phyloP scores from a whole-genome alignment of 2,888 invertebrate species.

The Lissocephala sabroskyi region DNA sequence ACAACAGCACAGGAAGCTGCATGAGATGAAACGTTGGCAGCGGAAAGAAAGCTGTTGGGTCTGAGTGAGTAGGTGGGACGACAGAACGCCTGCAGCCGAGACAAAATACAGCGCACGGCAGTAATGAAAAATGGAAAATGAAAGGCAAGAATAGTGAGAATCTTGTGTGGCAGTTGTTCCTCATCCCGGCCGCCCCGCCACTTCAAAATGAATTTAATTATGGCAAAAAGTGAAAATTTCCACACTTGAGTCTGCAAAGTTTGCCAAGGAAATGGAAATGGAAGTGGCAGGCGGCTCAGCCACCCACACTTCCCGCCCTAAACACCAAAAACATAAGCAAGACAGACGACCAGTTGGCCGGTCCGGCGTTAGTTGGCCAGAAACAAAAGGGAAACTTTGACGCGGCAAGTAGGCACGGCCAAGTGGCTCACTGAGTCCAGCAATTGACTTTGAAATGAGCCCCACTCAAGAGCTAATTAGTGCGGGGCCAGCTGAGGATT shows the following conservation, averaged over 20 bases:
- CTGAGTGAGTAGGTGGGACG: neutral
- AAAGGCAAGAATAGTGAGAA: neutral
- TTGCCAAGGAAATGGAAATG: constrained; percentile 28
- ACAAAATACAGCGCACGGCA: constrained; percentile 22
- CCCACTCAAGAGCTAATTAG: constrained; percentile 47
- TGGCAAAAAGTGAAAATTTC: constrained; percentile 65
- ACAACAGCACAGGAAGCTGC: constrained; percentile 62
- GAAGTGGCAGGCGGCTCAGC: too few species aligned
- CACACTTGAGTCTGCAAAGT: constrained; percentile 63
- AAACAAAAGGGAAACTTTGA: neutral
- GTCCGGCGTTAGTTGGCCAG: neutral
- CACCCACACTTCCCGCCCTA: too few species aligned
- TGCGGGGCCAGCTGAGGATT: constrained; percentile 10
- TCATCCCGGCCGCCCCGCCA: constrained; percentile 20
- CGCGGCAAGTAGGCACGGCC: constrained; percentile 1
- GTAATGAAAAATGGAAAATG: constrained; percentile 38
- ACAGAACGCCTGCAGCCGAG: constrained; percentile 8
- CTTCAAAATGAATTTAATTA: constrained; percentile 67
- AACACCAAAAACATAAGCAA: too few species aligned
- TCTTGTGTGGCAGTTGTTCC: constrained; percentile 7
- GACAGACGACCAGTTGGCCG: neutral
- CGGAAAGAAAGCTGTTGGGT: constrained; percentile 3
- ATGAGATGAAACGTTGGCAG: constrained; percentile 50
- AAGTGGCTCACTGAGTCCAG: constrained; percentile 6
- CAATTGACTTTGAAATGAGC: constrained; percentile 43